Conservation (phyloP, 2,113 vertebrate genomes). For the Dromaius novaehollandiae region DNA sequence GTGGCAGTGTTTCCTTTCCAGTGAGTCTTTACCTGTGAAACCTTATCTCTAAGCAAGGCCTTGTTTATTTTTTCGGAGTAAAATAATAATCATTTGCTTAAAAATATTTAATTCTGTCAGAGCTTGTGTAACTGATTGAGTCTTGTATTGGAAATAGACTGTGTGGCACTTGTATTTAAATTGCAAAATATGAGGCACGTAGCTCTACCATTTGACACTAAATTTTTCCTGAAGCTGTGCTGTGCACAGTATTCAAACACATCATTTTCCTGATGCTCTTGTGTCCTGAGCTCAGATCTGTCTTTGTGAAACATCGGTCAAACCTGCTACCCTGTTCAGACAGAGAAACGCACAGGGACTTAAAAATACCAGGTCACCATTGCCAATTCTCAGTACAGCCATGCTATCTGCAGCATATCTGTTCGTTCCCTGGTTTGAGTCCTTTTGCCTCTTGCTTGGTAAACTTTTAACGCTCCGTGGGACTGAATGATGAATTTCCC, state of each 20-base stretch:
- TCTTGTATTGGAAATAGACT: accelerated
- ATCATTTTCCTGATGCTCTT: background rate
- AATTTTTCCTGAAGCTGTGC: background rate
- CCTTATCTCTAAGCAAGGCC: no score
- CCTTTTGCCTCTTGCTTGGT: background rate
- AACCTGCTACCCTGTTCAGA: background rate
- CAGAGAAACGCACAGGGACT: background rate
- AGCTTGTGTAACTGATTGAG: background rate
- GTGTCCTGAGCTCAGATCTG: background rate
- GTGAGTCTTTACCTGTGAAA: background rate
- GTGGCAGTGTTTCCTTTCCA: accelerated
- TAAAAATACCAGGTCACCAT: background rate
- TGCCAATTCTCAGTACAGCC: background rate
- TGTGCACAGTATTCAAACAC: accelerated
- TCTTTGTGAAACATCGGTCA: background rate
- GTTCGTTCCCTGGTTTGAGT: background rate
- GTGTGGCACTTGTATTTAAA: background rate
- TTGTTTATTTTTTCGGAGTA: background rate
- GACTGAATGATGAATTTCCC: background rate
- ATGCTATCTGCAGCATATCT: background rate
- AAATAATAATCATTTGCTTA: background rate
- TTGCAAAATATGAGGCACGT: background rate
- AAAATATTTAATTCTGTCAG: background rate
- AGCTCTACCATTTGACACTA: background rate
- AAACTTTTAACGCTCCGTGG: background rate